These are phyloP conservation scores for Spisula solida DNA, from an alignment of 2,888 invertebrate genomes.

Conservation along the genomic window DNA sequence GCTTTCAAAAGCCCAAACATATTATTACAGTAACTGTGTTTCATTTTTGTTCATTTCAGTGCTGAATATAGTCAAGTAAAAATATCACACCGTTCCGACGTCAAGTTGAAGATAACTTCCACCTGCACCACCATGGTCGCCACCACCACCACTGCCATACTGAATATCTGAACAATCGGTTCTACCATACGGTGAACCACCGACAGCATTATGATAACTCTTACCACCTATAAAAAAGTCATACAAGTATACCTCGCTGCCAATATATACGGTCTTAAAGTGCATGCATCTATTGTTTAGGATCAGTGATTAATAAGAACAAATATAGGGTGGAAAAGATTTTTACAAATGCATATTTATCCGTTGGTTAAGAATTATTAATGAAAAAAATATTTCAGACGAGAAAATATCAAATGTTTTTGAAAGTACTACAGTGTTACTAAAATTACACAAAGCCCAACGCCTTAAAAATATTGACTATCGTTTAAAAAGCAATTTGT, in stretches of 20 bases:
- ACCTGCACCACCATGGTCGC: slow-evolving; percentile 74
- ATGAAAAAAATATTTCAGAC: not conserved
- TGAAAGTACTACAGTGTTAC: not conserved
- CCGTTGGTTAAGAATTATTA: no score
- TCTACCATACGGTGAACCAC: slow-evolving; percentile 72
- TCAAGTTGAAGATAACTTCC: slow-evolving; percentile 73
- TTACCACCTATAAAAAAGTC: slow-evolving; percentile 56
- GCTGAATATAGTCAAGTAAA: not conserved
- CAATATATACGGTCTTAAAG: no score
- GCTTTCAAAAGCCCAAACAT: no score
- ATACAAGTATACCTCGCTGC: not conserved
- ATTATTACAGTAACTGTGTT: no score
- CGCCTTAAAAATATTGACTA: no score
- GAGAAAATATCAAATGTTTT: not conserved
- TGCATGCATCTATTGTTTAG: no score
- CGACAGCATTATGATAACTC: slow-evolving; percentile 55
- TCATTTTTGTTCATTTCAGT: not conserved
- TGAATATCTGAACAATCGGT: slow-evolving; percentile 62
- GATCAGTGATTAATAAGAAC: no score
- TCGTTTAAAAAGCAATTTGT: no score
- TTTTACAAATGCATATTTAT: no score
- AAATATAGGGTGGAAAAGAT: no score
- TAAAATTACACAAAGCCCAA: not conserved
- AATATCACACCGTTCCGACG: slow-evolving; percentile 71
- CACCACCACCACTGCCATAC: slow-evolving; percentile 81